Conservation (phyloP, 1,140 invertebrate species). For the Alviniconcha marisindica region DNA sequence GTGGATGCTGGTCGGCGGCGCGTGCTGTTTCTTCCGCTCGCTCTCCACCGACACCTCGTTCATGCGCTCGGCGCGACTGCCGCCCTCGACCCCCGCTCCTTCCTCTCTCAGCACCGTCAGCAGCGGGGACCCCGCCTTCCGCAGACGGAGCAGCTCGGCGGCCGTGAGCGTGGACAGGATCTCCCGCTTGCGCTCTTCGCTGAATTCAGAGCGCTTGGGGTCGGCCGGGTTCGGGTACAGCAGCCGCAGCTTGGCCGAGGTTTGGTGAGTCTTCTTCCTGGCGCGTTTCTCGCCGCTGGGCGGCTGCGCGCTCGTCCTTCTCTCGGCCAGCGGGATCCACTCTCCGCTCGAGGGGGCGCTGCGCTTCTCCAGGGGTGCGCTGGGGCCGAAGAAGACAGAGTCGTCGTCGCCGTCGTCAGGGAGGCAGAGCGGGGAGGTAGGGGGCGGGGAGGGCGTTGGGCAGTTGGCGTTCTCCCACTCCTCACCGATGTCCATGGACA, state of each 20-base stretch:
- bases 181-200: not conserved
- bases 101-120: not conserved
- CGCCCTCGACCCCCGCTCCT: not conserved
- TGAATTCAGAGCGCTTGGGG: not conserved
- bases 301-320: not conserved
- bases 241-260: constrained; percentile 23
- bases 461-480: constrained; percentile 52
- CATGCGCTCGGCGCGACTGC: too few species aligned
- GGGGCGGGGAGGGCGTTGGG: not conserved
- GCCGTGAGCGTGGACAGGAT: constrained; percentile 10
- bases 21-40: not conserved
- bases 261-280: constrained; percentile 27
- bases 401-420: not conserved
- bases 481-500: constrained; percentile 55
- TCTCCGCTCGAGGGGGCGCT: not conserved
- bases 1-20: not conserved
- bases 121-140: not conserved
- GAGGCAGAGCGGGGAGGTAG: not conserved
- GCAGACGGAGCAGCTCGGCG: not conserved
- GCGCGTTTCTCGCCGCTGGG: too few species aligned
- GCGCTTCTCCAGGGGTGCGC: not conserved
- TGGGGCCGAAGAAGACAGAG: constrained; percentile 15
- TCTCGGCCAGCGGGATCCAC: not conserved
- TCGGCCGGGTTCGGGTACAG: constrained; percentile 42
- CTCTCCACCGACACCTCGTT: too few species aligned